These are phyloP conservation scores for Cuniculus paca DNA, from an alignment of 2,797 vertebrate genomes.

Conservation along the genomic window DNA sequence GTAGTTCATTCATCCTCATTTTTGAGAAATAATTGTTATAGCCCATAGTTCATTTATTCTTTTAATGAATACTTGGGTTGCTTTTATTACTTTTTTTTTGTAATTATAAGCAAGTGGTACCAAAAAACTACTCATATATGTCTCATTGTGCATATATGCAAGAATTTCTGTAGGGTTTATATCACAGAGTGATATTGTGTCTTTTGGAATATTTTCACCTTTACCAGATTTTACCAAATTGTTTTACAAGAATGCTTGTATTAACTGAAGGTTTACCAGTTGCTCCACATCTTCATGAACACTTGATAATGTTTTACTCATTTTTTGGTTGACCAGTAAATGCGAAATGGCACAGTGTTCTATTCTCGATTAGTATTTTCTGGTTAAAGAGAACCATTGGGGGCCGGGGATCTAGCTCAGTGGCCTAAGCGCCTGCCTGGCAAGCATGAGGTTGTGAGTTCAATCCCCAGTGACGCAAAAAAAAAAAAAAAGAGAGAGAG, in stretches of 20 bases:
- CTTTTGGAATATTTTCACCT: not conserved
- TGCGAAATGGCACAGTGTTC: not conserved
- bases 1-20: not conserved
- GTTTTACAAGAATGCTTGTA: not conserved
- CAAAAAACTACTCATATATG: not conserved
- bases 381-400: not conserved
- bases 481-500: too few species aligned
- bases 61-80: conserved; percentile 36
- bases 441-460: too few species aligned
- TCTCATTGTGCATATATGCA: not conserved
- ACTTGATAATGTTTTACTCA: not conserved
- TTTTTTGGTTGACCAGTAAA: not conserved
- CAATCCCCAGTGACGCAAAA: too few species aligned
- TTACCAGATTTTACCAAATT: not conserved
- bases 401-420: too few species aligned
- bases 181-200: not conserved
- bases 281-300: not conserved
- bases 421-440: too few species aligned
- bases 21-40: not conserved
- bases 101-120: not conserved
- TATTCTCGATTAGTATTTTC: not conserved
- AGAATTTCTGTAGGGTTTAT: not conserved
- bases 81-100: conserved; percentile 18
- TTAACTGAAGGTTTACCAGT: not conserved
- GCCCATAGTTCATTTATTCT: not conserved